A percentile compares a stretch with the other conserved stretches of the same genome.
Conservation (phyloP, 2,113 vertebrate genomes). For the Miniopterus natalensis region DNA sequence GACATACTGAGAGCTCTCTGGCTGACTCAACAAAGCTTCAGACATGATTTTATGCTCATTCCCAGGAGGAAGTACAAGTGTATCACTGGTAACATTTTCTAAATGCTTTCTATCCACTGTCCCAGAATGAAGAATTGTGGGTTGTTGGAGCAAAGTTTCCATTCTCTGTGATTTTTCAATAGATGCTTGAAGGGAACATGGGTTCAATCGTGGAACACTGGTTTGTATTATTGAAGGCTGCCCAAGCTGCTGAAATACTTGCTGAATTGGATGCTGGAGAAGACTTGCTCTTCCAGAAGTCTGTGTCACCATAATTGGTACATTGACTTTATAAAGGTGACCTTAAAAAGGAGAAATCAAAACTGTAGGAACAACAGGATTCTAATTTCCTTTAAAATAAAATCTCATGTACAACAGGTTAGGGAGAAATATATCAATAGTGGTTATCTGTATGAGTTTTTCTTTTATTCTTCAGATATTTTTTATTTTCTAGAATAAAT, state of each 20-base stretch:
- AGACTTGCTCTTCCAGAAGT: conserved; percentile 87
- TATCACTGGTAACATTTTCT: conserved; percentile 30
- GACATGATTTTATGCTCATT: conserved; percentile 72
- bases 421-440: not conserved
- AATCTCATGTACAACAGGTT: not conserved
- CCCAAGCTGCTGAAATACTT: conserved; percentile 85
- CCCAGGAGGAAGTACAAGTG: conserved; percentile 51
- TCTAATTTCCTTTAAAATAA: conserved; percentile 7
- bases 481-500: conserved; percentile 41
- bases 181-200: conserved; percentile 76
- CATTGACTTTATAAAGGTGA: conserved; percentile 95
- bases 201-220: conserved; percentile 61
- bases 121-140: not conserved
- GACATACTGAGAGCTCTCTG: not conserved
- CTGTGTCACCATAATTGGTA: conserved; percentile 96
- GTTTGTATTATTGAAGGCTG: conserved; percentile 81
- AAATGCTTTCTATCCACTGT: not conserved
- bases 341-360: conserved; percentile 87
- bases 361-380: conserved; percentile 28
- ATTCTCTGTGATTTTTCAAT: conserved; percentile 69
- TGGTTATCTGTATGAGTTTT: not conserved
- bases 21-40: conserved; percentile 57
- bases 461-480: not conserved
- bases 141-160: conserved; percentile 69
- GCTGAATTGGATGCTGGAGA: conserved; percentile 86